Base-by-base conservation (phyloP, 2,888 invertebrate genomes). In the Argyresthia albistria region DNA sequence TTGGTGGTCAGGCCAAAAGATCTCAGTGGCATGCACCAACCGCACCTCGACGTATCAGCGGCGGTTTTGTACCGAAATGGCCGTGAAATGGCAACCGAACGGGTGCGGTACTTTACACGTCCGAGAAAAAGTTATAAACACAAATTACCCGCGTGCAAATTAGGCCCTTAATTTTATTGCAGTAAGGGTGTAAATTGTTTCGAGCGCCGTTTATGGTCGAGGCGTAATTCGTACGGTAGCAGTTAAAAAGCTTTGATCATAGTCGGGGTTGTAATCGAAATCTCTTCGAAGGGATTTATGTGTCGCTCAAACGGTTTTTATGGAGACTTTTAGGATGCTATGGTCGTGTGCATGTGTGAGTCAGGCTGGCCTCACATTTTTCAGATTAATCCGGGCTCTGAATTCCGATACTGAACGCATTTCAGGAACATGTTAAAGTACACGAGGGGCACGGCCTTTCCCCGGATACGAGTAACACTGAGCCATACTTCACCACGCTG, bases 91-190 rank as follows among this genome's bases (percentile, higher is more conserved):
- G 74, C 69, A 63, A 63, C 70, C 65, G 64, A 70, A 65, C 68
- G 66, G 73, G 67, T 64, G 68, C 64, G 59, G 60, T 53, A 51
- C 52, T 43, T 48, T 52, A 55, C 47, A 55, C 62, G 59, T 60
- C 61, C 66, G 70, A 70, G 70, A 69, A 71, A 74, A 70, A 63
- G 70, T 72, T 69, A 71, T 82, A 84, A 81, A 80, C 61, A 55
- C 66, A 62, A 71, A 78, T 76, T 70, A 76, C 42, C 75, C 69
- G 58, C 73, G 70, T 70, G 77, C 77, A 82, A 80, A 83, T 83
- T 80, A 81, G 78, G 75, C 80, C 80, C 70, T 73, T 80, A 79
- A 81, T 79, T 82, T 81, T 76, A 81, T 79, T 54, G 60, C 66
- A 78, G 73, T 77, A 82, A 77, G 72, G 75, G 69, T 64, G 75